Evolutionary conservation across 1,140 invertebrate genomes (phyloP).

Genomic region (Atopsyche davidsoni): DNA sequence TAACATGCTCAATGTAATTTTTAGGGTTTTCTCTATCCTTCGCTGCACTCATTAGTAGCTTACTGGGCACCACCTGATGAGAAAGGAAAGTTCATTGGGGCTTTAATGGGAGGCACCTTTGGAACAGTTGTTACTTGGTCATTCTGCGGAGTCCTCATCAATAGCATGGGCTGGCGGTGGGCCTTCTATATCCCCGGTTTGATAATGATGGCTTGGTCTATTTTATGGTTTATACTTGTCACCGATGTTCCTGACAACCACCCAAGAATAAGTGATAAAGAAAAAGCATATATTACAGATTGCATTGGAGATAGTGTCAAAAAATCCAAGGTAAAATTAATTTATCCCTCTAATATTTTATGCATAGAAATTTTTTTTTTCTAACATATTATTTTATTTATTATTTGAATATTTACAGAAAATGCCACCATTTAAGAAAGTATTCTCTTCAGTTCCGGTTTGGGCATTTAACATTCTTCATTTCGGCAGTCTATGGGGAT

Average conservation of each 20-base stretch:
- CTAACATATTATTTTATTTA: slow-evolving; percentile 9
- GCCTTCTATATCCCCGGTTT: slow-evolving; percentile 67
- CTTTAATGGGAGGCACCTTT: slow-evolving; percentile 68
- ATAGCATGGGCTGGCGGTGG: slow-evolving; percentile 61
- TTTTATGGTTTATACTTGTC: slow-evolving; percentile 59
- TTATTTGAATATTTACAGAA: slow-evolving; percentile 38
- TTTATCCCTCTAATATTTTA: not conserved
- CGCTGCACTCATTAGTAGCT: slow-evolving; percentile 63
- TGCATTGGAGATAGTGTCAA: slow-evolving; percentile 47
- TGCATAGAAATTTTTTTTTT: not conserved
- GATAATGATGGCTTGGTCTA: slow-evolving; percentile 55
- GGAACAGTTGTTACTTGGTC: slow-evolving; percentile 72
- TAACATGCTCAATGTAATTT: too few species aligned
- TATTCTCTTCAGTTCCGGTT: slow-evolving; percentile 61
- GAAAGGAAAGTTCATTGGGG: slow-evolving; percentile 69
- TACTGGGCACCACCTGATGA: slow-evolving; percentile 70
- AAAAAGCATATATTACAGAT: slow-evolving; percentile 68
- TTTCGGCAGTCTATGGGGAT: slow-evolving; percentile 70
- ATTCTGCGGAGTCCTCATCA: slow-evolving; percentile 58
- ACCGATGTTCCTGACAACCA: slow-evolving; percentile 68
- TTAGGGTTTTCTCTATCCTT: slow-evolving; percentile 66
- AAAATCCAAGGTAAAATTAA: slow-evolving; percentile 42
- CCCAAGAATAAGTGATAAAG: slow-evolving; percentile 66
- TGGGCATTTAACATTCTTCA: slow-evolving; percentile 61
- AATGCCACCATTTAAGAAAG: slow-evolving; percentile 51